phyloP scores from a whole-genome alignment of 2,797 vertebrate species.

The Hybognathus amarus region DNA sequence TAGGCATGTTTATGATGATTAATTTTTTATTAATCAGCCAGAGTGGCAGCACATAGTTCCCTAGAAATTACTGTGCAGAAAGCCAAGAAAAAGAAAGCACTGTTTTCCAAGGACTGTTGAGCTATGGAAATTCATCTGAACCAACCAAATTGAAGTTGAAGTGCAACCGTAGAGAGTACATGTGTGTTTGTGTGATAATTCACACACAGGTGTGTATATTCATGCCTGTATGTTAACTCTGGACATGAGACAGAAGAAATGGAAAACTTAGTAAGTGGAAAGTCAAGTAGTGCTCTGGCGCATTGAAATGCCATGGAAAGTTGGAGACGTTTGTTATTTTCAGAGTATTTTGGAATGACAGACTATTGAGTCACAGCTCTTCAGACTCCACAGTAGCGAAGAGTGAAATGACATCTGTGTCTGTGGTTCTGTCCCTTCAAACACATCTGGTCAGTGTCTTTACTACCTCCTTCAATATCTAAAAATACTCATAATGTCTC shows the following conservation, averaged over 20 bases:
- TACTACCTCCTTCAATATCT: slow-evolving; percentile 34
- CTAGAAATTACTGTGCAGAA: background rate
- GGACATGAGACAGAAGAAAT: slow-evolving; percentile 67
- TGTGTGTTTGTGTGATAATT: slow-evolving; percentile 3
- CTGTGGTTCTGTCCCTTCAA: slow-evolving; percentile 27
- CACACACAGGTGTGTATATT: slow-evolving; percentile 15
- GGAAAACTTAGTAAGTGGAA: slow-evolving; percentile 67
- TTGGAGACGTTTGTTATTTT: slow-evolving; percentile 69
- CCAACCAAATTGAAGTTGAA: slow-evolving; percentile 9
- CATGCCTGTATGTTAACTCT: slow-evolving; percentile 65
- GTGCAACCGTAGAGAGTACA: background rate
- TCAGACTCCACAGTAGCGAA: slow-evolving; percentile 71
- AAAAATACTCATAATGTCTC: slow-evolving; percentile 24
- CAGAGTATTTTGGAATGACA: slow-evolving; percentile 66
- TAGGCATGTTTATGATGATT: background rate
- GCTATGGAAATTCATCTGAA: background rate
- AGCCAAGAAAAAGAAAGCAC: background rate
- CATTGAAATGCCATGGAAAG: slow-evolving; percentile 69
- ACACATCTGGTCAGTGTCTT: slow-evolving; percentile 42
- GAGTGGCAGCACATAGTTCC: slow-evolving; percentile 1
- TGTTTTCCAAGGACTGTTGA: background rate
- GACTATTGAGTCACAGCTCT: slow-evolving; percentile 60
- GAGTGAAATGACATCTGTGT: slow-evolving; percentile 43
- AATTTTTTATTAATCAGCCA: slow-evolving; percentile 7
- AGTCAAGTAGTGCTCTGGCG: slow-evolving; percentile 69